Evolutionary conservation across 2,888 invertebrate species (phyloP), one percentile per base, ranked within the genome.

Genomic region (Mythimna lalbum): DNA sequence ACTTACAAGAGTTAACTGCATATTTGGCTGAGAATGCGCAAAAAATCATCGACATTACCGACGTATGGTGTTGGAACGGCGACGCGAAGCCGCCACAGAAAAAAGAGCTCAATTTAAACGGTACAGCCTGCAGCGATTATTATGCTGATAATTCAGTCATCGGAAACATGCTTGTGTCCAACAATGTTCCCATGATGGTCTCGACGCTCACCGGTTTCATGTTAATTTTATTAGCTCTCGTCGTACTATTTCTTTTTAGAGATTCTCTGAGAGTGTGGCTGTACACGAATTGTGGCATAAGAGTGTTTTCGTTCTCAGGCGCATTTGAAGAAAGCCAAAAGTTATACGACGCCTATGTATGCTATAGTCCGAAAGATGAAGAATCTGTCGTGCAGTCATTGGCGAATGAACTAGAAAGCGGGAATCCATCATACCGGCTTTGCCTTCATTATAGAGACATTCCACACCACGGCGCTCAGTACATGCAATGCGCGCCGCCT

Each of bases 281-380:
- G 21, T 98, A 98, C 90, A 98, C 98, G 68, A 97, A 98, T 84
- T 98, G 98, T 94, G 98, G 98, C 1, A 97, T 98, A 53, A 96
- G 98, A 82, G 97, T 98, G 79, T 98, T 98, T 91, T 97, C 98
- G 12, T 97, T 97, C 68, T 96, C 97, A 3, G 96, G 97, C 55
- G 96, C 97, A 19, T 97, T 97, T 90, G 98, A 98, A 91, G 98
- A 98, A 87, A 97, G 97, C 76, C 98, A 98, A 88, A 98, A 98
- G 88, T 96, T 98, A 43, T 99, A 98, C 93, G 99, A 99, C 91
- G 99, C 98, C 61, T 99, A 99, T 91, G 98, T 99, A 19, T 97
- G 98, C 88, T 99, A 99, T 94, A 98, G 98, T 86, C 98, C 98
- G 56, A 98, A 98, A 94, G 99, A 99, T 93, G 98, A 98, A 90